Base-by-base conservation (phyloP, 2,797 vertebrate genomes). In the Pampus argenteus region DNA sequence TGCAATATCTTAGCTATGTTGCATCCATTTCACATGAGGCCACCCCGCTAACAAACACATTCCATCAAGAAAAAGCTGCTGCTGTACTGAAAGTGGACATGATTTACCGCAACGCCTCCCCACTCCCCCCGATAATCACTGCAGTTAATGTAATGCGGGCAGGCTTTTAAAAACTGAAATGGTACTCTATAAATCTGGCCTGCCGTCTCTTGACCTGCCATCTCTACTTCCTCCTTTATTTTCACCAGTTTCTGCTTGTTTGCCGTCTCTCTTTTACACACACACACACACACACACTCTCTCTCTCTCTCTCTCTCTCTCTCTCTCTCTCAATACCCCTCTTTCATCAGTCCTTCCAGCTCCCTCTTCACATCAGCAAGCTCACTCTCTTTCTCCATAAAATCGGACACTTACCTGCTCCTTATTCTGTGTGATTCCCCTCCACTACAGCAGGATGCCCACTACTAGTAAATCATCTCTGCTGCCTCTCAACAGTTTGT, bases 121-220 rank as follows among this genome's bases (percentile, higher is more conserved):
- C 70, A 47, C 86, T 82, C 73, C 67, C 70, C 50, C 88, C 88
- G 70, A 81, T 94, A 92, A 92, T 94, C 87, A 86, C 82, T 67
- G 71, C 62, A 89, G 89, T 86, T 93, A 92, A 94, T 92, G 92
- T 81, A 91, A 92, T 89, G 86, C 71, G 62, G 86, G 82, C 79
- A 69, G 74, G 86, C 91, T 93, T 93, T 94, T 92, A 92, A 94
- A 94, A 92, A 88, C 84, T 83, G 69, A 88, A 91, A 87, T 70
- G 72, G 73, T 74, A 76, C 88, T 89, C 84, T 57, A 91, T 93
- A 91, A 93, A 93, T 93, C 83, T 83, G 78, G 63, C 71, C 69
- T n/a, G n/a, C n/a, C 31, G 36, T 83, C 71, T 83, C 81, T 74
- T 87, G 86, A 89, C 90, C 87, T 78, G 84, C 74, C 77, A 74